Evolutionary conservation across 1,140 invertebrate genomes (phyloP).

Genomic region (Drosophila equinoxialis): DNA sequence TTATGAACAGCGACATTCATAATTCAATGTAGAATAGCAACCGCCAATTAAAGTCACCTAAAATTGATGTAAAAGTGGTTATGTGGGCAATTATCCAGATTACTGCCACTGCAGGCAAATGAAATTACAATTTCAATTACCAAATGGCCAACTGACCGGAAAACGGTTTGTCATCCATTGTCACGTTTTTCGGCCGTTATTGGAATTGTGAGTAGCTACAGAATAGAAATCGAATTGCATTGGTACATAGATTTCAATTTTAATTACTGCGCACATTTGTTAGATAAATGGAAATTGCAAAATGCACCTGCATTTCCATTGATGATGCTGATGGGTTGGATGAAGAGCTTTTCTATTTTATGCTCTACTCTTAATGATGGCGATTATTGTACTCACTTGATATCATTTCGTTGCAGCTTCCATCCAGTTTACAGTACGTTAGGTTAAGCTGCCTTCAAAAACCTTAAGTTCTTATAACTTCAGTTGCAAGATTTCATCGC

Average conservation of each 20-base stretch:
- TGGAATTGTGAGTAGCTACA: background rate
- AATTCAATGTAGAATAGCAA: constrained; percentile 38
- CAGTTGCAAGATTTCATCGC: constrained; percentile 54
- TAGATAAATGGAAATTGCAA: constrained; percentile 2
- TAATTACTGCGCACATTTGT: constrained; percentile 3
- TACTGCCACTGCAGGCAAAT: constrained; percentile 33
- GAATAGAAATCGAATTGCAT: background rate
- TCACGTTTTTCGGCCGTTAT: constrained; percentile 10
- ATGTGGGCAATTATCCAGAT: constrained; percentile 12
- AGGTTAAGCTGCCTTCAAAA: constrained; percentile 38
- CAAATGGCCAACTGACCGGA: constrained; percentile 19
- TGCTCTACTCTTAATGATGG: background rate
- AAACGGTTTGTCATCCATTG: constrained; percentile 21
- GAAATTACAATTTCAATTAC: constrained; percentile 51
- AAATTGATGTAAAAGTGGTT: constrained; percentile 32
- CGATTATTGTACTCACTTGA: constrained; percentile 7
- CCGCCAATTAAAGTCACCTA: constrained; percentile 31
- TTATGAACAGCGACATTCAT: background rate
- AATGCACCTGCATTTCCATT: background rate
- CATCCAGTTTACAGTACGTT: background rate
- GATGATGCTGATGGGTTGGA: background rate
- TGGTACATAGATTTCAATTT: background rate
- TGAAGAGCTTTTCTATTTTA: background rate
- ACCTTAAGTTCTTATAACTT: constrained; percentile 30
- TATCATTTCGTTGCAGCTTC: constrained; percentile 23